These are phyloP conservation scores for Etheostoma perlongum DNA, from an alignment of 2,797 vertebrate genomes.

Conservation along the genomic window DNA sequence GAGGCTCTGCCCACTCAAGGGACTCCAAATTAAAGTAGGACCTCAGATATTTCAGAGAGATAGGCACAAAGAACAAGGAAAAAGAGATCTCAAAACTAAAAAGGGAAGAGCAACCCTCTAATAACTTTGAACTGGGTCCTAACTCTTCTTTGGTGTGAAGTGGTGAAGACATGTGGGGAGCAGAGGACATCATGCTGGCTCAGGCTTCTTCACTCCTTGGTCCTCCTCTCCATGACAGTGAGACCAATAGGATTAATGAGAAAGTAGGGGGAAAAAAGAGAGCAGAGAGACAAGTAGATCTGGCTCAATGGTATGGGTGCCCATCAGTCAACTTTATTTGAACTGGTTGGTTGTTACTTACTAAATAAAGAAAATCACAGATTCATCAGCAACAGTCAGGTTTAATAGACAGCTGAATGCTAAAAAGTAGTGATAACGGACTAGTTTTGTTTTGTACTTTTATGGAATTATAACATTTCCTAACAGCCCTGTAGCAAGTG, in stretches of 20 bases:
- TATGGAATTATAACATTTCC: neutral
- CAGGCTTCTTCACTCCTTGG: slow-evolving; percentile 41
- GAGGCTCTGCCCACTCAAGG: slow-evolving; percentile 46
- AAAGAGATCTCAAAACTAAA: slow-evolving; percentile 35
- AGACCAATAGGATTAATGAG: slow-evolving; percentile 47
- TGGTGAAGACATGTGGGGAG: slow-evolving; percentile 54
- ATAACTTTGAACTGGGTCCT: slow-evolving; percentile 60
- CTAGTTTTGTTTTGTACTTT: neutral
- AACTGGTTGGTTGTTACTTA: neutral
- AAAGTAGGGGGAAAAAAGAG: slow-evolving; percentile 35
- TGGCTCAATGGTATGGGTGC: slow-evolving; percentile 24
- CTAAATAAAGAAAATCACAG: neutral
- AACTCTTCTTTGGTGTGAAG: slow-evolving; percentile 61
- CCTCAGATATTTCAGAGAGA: slow-evolving; percentile 30
- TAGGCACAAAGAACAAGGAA: slow-evolving; percentile 28
- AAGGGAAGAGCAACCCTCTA: slow-evolving; percentile 46
- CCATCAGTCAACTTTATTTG: neutral
- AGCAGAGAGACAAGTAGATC: slow-evolving; percentile 12
- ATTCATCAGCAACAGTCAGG: slow-evolving; percentile 8
- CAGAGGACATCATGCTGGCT: slow-evolving; percentile 61
- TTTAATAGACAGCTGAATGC: neutral
- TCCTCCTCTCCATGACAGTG: slow-evolving; percentile 18
- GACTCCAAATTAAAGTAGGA: slow-evolving; percentile 41
- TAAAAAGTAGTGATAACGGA: neutral
- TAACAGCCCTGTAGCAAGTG: neutral